Percentiles rank a stretch among this genome's conserved stretches.
These are phyloP conservation scores for Desoria tigrina DNA, from an alignment of 2,888 invertebrate species.

Conservation along the genomic window DNA sequence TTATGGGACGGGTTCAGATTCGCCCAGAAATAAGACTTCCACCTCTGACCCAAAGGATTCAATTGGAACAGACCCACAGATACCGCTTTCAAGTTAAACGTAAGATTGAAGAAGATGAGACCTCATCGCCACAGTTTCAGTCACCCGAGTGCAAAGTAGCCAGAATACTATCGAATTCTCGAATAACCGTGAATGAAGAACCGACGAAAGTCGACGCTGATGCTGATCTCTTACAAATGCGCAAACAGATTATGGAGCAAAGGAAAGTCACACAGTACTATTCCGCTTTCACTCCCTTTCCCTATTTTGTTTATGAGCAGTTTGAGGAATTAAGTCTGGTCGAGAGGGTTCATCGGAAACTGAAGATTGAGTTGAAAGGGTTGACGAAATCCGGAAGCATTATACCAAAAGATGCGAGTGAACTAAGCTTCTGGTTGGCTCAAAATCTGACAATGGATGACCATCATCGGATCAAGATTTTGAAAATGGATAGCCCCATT, in stretches of 20 bases:
- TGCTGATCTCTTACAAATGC: constrained; percentile 12
- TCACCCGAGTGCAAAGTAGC: not conserved
- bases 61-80: constrained; percentile 19
- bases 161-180: not conserved
- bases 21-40: constrained; percentile 64
- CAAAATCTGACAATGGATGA: constrained; percentile 73
- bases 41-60: constrained; percentile 26
- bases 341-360: constrained; percentile 50
- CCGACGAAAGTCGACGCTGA: not conserved
- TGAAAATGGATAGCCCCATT: constrained; percentile 69
- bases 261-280: constrained; percentile 38
- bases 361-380: constrained; percentile 44
- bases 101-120: constrained; percentile 6
- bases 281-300: constrained; percentile 65
- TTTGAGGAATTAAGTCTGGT: constrained; percentile 63
- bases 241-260: constrained; percentile 20
- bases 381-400: constrained; percentile 34
- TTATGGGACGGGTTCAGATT: constrained; percentile 66
- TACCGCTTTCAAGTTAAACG: constrained; percentile 18
- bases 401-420: constrained; percentile 55
- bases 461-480: constrained; percentile 59
- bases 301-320: constrained; percentile 67
- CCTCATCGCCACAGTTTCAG: too few relatives aligned
- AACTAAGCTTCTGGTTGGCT: constrained; percentile 78
- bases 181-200: not conserved